phyloP scores from a whole-genome alignment of 2,888 invertebrate genomes.

The Meghimatium bilineatum region DNA sequence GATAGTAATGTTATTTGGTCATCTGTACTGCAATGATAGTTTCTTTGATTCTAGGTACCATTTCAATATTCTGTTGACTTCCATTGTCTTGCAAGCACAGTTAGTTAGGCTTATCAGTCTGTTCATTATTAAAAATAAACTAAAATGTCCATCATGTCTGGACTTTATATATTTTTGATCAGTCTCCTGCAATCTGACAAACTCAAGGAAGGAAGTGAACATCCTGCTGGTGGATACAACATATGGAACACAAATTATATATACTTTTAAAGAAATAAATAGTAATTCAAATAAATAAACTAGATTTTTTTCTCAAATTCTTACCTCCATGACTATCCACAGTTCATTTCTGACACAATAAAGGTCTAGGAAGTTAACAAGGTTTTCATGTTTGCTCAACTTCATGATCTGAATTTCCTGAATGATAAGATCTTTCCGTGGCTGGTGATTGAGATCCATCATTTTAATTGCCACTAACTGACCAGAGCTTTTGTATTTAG shows the following conservation, averaged over 20 bases:
- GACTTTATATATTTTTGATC: too few relatives aligned
- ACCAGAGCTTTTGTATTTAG: constrained; percentile 84
- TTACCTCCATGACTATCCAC: constrained; percentile 94
- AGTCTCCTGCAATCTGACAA: too few relatives aligned
- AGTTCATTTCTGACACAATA: constrained; percentile 93
- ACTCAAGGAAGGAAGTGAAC: too few relatives aligned
- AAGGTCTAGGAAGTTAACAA: constrained; percentile 95
- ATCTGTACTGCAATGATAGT: too few relatives aligned
- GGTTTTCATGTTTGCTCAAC: constrained; percentile 89
- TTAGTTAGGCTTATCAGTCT: too few relatives aligned
- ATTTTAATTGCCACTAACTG: constrained; percentile 94
- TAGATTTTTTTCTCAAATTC: neutral
- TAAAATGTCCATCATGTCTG: too few relatives aligned
- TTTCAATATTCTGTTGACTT: too few relatives aligned
- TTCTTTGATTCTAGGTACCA: too few relatives aligned
- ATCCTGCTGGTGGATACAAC: too few relatives aligned
- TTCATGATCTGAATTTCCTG: constrained; percentile 86
- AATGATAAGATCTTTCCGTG: constrained; percentile 95
- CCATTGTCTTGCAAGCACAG: too few relatives aligned
- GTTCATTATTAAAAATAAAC: too few relatives aligned
- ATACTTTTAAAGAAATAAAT: neutral
- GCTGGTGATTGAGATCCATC: constrained; percentile 95
- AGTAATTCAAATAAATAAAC: neutral
- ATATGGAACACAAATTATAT: neutral
- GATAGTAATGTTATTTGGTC: too few relatives aligned